These are phyloP conservation scores for Alectura lathami DNA, from an alignment of 2,113 vertebrate genomes.

Conservation along the genomic window DNA sequence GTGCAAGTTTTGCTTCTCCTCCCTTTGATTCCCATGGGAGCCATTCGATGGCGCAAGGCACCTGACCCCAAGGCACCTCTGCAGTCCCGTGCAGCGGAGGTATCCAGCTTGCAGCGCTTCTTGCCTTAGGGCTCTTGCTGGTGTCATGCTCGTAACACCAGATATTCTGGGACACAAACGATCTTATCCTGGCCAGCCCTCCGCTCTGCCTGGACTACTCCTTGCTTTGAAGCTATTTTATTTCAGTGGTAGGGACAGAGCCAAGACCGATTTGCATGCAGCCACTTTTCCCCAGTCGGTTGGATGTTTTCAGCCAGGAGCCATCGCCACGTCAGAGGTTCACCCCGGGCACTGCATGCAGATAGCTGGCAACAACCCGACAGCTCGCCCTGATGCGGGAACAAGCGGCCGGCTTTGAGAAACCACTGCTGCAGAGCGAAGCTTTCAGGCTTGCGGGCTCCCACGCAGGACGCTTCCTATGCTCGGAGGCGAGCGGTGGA, in stretches of 20 bases:
- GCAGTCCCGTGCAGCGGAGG: fast-evolving
- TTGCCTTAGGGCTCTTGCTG: neutral
- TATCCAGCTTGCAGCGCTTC: neutral
- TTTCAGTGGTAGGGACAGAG: neutral
- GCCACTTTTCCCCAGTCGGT: neutral
- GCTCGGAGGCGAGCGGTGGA: neutral
- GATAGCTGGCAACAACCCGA: neutral
- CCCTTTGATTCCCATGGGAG: fast-evolving
- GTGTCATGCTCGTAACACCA: neutral
- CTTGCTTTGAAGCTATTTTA: neutral
- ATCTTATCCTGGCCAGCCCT: neutral
- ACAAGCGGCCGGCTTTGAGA: neutral
- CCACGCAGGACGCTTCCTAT: neutral
- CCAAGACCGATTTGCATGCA: neutral
- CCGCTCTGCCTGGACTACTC: neutral
- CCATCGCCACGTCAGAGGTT: neutral
- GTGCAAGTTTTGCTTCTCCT: neutral
- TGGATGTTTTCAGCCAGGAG: constrained; percentile 47
- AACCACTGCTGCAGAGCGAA: neutral
- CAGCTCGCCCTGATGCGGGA: fast-evolving
- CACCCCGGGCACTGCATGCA: neutral
- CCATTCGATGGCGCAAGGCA: fast-evolving
- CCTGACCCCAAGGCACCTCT: neutral
- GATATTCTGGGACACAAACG: neutral
- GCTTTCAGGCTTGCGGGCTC: fast-evolving